These are phyloP conservation scores for Enteromius unitaeniatus DNA, from an alignment of 2,797 vertebrate species.

Conservation along the genomic window DNA sequence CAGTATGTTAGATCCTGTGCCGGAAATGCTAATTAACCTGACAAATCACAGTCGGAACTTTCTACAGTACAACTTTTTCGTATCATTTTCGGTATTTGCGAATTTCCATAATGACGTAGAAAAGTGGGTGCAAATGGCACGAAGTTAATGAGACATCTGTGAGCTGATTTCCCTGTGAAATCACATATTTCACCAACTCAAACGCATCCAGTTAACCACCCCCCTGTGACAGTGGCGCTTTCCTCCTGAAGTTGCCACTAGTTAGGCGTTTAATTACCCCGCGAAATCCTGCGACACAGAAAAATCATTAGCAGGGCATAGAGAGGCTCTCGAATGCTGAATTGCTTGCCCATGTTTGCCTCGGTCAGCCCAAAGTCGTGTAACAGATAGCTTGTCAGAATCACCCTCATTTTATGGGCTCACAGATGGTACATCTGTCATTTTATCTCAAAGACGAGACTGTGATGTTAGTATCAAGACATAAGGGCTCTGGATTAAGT, in stretches of 20 bases:
- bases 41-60: slow-evolving; percentile 31
- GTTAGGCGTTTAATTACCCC: slow-evolving; percentile 57
- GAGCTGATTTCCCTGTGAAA: slow-evolving; percentile 46
- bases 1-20: slow-evolving; percentile 10
- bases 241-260: slow-evolving; percentile 46
- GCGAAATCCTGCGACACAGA: slow-evolving; percentile 47
- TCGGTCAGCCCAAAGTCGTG: slow-evolving; percentile 40
- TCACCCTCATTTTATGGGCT: slow-evolving; percentile 39
- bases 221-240: slow-evolving; percentile 19
- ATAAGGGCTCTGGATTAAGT: slow-evolving; percentile 32
- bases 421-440: slow-evolving; percentile 57
- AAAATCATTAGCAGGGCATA: slow-evolving; percentile 45
- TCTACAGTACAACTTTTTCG: slow-evolving; percentile 13
- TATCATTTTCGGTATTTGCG: slow-evolving; percentile 2
- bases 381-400: slow-evolving; percentile 57
- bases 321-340: slow-evolving; percentile 46
- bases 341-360: slow-evolving; percentile 40
- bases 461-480: slow-evolving; percentile 36
- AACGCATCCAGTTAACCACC: slow-evolving; percentile 28
- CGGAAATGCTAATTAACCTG: slow-evolving; percentile 33
- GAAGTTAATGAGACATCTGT: slow-evolving; percentile 55
- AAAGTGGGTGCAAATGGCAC: slow-evolving; percentile 31
- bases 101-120: slow-evolving; percentile 40
- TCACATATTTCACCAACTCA: slow-evolving; percentile 42
- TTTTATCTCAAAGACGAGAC: slow-evolving; percentile 37